Evolutionary conservation across 2,888 invertebrate species (phyloP).

Genomic region (Drosophila formosana): DNA sequence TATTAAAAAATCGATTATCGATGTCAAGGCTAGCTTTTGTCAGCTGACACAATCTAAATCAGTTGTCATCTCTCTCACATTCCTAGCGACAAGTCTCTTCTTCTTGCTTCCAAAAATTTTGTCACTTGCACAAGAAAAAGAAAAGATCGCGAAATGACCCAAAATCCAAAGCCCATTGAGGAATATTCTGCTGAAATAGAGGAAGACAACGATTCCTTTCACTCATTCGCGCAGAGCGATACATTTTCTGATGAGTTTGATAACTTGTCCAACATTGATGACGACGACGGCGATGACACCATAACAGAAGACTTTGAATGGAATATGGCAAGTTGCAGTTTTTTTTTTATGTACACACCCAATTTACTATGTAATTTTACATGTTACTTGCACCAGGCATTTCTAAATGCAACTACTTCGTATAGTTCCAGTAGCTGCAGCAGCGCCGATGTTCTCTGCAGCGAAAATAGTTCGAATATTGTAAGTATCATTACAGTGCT

Average conservation of each 20-base stretch:
- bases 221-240: conserved; percentile 39
- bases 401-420: neutral
- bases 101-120: neutral
- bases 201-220: conserved; percentile 35
- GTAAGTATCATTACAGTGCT: conserved; percentile 14
- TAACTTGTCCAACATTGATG: conserved; percentile 1
- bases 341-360: neutral
- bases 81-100: neutral
- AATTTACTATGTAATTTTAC: neutral
- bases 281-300: neutral
- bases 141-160: conserved; percentile 22
- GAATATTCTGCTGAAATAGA: neutral
- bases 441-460: neutral
- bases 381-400: neutral
- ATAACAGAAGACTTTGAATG: neutral
- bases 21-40: conserved; percentile 12
- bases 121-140: neutral
- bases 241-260: neutral
- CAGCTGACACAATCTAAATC: conserved; percentile 11
- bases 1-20: conserved; percentile 19
- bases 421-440: neutral
- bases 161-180: neutral
- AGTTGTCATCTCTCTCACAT: conserved; percentile 3
- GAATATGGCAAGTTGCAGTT: neutral
- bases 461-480: neutral